Percentiles rank a stretch among this genome's conserved stretches.
These are phyloP conservation scores for Notospermus geniculatus DNA, from an alignment of 1,140 invertebrate genomes.

Conservation along the genomic window DNA sequence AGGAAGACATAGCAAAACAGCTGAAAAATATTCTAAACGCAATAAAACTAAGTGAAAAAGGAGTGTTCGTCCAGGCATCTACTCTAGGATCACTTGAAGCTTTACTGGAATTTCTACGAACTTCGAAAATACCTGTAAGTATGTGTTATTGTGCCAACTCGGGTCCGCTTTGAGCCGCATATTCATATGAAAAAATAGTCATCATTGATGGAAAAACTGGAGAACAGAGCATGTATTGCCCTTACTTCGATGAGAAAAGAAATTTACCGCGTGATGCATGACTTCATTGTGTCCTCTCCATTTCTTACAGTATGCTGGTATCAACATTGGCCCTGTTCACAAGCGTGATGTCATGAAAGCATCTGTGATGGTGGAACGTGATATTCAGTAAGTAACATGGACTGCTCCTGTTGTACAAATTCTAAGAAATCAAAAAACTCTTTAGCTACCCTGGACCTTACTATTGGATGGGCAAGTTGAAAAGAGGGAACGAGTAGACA, in stretches of 20 bases:
- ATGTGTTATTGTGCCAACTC: not conserved
- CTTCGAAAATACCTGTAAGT: slow-evolving; percentile 87
- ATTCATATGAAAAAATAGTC: too few relatives aligned
- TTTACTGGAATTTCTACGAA: slow-evolving; percentile 89
- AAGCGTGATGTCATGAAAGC: slow-evolving; percentile 99
- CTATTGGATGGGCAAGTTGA: too few relatives aligned
- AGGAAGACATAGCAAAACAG: slow-evolving; percentile 38
- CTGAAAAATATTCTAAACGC: slow-evolving; percentile 79
- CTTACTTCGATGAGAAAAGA: too few relatives aligned
- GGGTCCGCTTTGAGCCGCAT: too few relatives aligned
- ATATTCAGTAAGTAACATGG: slow-evolving; percentile 77
- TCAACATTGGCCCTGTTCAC: slow-evolving; percentile 98
- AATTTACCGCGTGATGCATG: too few relatives aligned
- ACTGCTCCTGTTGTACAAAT: too few relatives aligned
- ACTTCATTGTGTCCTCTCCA: not conserved
- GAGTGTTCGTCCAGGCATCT: slow-evolving; percentile 98
- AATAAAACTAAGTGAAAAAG: slow-evolving; percentile 85
- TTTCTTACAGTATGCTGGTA: slow-evolving; percentile 86
- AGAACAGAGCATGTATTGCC: too few relatives aligned
- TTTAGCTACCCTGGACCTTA: too few relatives aligned
- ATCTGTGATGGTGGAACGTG: slow-evolving; percentile 98
- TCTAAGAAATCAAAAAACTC: too few relatives aligned
- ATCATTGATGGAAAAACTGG: too few relatives aligned
- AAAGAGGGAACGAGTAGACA: too few relatives aligned
- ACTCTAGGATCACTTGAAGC: slow-evolving; percentile 98